These are phyloP conservation scores for Volucella inflata DNA, from an alignment of 2,888 invertebrate genomes.

Conservation along the genomic window DNA sequence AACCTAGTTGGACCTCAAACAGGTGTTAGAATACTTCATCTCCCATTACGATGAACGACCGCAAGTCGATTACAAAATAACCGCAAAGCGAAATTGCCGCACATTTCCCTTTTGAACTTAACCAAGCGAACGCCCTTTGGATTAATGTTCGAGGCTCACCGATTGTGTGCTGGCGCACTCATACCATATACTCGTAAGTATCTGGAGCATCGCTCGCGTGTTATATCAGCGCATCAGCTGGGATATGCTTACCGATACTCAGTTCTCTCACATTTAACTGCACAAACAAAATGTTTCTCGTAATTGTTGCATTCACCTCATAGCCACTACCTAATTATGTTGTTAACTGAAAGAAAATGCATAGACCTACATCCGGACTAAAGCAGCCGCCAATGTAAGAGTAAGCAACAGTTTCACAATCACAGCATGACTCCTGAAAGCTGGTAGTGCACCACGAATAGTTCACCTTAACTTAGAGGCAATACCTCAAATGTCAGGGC, in stretches of 20 bases:
- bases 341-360: constrained; percentile 67
- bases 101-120: constrained; percentile 58
- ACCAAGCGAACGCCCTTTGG: constrained; percentile 50
- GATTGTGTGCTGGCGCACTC: constrained; percentile 11
- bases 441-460: constrained; percentile 60
- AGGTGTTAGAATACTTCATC: constrained; percentile 43
- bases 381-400: constrained; percentile 31
- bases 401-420: constrained; percentile 54
- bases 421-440: constrained; percentile 67
- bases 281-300: constrained; percentile 41
- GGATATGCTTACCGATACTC: constrained; percentile 30
- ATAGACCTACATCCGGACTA: constrained; percentile 68
- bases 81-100: constrained; percentile 43
- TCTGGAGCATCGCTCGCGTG: constrained; percentile 72
- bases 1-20: constrained; percentile 1
- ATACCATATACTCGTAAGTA: constrained; percentile 33
- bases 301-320: constrained; percentile 71
- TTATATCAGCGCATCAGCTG: constrained; percentile 67
- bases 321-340: constrained; percentile 65
- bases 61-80: constrained; percentile 50
- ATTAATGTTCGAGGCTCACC: constrained; percentile 10
- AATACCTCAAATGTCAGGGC: constrained; percentile 64
- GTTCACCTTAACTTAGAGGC: constrained; percentile 18
- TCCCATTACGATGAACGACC: constrained; percentile 15
- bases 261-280: constrained; percentile 21